Conservation (phyloP, 64 coral and sea anemone species). For the Anthopleura sola region DNA sequence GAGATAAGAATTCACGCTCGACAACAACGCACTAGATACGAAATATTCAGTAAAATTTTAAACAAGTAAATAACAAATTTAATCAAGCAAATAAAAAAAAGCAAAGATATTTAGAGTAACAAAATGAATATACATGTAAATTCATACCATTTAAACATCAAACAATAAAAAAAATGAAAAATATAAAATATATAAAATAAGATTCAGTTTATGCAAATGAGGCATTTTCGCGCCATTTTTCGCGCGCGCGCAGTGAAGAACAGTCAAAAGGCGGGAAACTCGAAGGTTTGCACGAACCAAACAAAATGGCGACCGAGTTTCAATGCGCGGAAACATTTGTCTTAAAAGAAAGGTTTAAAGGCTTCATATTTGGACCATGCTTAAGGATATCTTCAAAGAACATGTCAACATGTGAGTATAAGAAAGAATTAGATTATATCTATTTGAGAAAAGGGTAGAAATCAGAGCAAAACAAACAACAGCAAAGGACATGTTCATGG, state of each 20-base stretch:
- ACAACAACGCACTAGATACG: neutral
- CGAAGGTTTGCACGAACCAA: neutral
- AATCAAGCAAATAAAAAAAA: neutral
- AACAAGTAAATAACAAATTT: too few species aligned
- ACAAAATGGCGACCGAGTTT: neutral
- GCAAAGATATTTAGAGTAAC: neutral
- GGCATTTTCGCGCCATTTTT: neutral
- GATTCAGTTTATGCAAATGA: neutral
- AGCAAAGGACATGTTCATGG: neutral
- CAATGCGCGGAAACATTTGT: neutral
- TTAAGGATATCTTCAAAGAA: neutral
- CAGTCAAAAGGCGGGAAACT: neutral
- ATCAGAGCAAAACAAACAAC: neutral
- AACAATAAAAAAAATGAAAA: neutral
- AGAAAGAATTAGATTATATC: neutral
- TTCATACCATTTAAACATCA: too few species aligned
- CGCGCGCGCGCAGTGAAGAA: neutral
- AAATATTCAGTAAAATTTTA: too few species aligned
- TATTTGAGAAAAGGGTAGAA: neutral
- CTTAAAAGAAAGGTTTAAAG: neutral
- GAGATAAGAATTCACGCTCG: neutral
- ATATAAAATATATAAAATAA: neutral
- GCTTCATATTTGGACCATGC: neutral
- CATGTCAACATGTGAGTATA: neutral
- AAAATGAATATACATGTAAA: neutral